Conservation (phyloP, 1,140 invertebrate species). For the Drosophila repletoides region DNA sequence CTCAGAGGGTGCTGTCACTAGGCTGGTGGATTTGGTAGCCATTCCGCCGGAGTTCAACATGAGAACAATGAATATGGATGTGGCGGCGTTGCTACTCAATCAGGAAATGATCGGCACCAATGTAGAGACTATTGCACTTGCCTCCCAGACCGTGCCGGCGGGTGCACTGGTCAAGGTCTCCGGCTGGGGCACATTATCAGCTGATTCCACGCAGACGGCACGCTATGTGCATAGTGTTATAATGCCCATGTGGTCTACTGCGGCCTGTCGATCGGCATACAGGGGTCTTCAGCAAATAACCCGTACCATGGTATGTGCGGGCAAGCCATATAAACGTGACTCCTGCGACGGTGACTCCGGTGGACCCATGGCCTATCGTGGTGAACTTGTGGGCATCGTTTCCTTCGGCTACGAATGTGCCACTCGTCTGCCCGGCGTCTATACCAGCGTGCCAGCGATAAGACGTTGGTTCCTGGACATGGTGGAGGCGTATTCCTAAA, state of each 20-base stretch:
- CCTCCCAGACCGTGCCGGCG: conserved; percentile 20
- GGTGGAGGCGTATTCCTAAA: conserved; percentile 30
- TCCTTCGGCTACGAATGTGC: conserved; percentile 57
- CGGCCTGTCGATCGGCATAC: conserved; percentile 34
- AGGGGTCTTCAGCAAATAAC: conserved; percentile 39
- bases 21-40: conserved; percentile 32
- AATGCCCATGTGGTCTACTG: conserved; percentile 50
- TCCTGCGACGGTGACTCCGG: conserved; percentile 65
- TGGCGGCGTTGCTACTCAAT: conserved; percentile 39
- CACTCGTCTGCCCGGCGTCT: conserved; percentile 47
- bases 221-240: conserved; percentile 44
- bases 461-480: conserved; percentile 43
- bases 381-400: conserved; percentile 50
- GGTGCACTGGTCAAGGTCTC: conserved; percentile 45
- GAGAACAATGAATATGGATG: conserved; percentile 57
- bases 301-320: conserved; percentile 52
- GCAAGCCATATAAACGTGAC: conserved; percentile 32
- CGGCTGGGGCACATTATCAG: conserved; percentile 41
- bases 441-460: conserved; percentile 56
- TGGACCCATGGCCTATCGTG: conserved; percentile 53
- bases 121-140: conserved; percentile 49
- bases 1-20: conserved; percentile 20
- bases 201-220: conserved; percentile 30
- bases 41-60: conserved; percentile 36
- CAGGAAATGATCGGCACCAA: conserved; percentile 38